Base-by-base conservation (phyloP, 1,140 invertebrate genomes). In the Akabosia matsudoensis region DNA sequence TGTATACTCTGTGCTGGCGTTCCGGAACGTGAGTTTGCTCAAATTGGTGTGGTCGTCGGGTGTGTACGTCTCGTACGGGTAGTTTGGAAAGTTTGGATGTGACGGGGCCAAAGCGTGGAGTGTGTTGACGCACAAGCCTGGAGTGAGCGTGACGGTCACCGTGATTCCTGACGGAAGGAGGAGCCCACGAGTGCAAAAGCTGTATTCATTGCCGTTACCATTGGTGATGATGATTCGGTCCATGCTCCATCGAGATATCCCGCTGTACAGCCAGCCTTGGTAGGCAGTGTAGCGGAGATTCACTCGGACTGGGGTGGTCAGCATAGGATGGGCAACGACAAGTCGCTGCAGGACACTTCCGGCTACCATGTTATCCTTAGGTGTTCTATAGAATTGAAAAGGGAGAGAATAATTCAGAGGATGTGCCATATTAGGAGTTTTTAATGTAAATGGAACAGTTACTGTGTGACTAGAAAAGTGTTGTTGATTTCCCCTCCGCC, bases 261-360 rank as follows among this genome's bases (percentile, higher is more conserved):
- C 94, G 18, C 91, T 93, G n/a, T 91, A 93, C 67, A 96, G 88
- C 95, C 95, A 97, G 1, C 95, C 95, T 75, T 90, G 92, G 85
- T 96, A 97, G 0, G 93, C 93, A 0, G 91, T 92, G 85, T 97
- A 97, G 70, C 92, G 90, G 4, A 97, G 85, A 83, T 92, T 88
- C 0, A 92, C 87, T 52, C 88, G 88, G 16, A 88, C 87, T 26
- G 92, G 90, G 79, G 92, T 90, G 7, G 90, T 88, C 33, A 96
- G 85, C 4, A 90, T 91, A 1, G 94, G 94, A 87, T 96, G 94
- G 0, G 94, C 93, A 0, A 96, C 94, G 33, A 96, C 86, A 70
- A 97, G 92, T 83, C 91, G 89, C 34, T 92, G 90, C 18, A 94
- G 87, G 16, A 90, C 87, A 33, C 89, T 87, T 2, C 91, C 91